A percentile compares a stretch with the other conserved stretches of the same genome.
Conservation (phyloP, 2,797 vertebrate genomes). For the Varecia variegata region DNA sequence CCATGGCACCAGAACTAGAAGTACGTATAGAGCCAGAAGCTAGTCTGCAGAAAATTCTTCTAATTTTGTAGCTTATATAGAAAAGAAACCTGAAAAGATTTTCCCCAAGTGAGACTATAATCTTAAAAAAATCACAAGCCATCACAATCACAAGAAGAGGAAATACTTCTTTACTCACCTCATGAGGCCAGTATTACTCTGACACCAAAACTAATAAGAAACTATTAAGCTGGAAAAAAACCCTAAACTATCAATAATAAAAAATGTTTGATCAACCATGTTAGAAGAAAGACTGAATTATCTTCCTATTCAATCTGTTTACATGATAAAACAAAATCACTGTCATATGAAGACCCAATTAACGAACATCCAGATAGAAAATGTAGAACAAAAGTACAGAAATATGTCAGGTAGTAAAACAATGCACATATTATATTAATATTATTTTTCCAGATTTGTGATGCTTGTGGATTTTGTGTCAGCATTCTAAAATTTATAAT, state of each 20-base stretch:
- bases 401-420: background rate
- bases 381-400: background rate
- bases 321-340: background rate
- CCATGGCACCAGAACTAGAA: background rate
- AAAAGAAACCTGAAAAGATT: background rate
- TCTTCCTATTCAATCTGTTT: background rate
- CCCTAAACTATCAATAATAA: background rate
- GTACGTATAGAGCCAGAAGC: background rate
- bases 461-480: background rate
- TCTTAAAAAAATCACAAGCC: background rate
- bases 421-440: background rate
- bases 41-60: background rate
- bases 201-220: background rate
- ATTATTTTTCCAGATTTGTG: background rate
- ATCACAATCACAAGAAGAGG: background rate
- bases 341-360: background rate
- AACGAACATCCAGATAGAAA: background rate
- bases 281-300: slow-evolving; percentile 20
- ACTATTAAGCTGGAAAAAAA: background rate
- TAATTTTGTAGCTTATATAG: background rate
- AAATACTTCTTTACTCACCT: background rate
- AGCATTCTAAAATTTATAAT: background rate
- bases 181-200: background rate
- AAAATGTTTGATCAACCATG: background rate
- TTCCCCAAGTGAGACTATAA: background rate